Percentiles rank a stretch among this genome's conserved stretches.
phyloP scores from a whole-genome alignment of 2,113 vertebrate species.

The Willisornis vidua region DNA sequence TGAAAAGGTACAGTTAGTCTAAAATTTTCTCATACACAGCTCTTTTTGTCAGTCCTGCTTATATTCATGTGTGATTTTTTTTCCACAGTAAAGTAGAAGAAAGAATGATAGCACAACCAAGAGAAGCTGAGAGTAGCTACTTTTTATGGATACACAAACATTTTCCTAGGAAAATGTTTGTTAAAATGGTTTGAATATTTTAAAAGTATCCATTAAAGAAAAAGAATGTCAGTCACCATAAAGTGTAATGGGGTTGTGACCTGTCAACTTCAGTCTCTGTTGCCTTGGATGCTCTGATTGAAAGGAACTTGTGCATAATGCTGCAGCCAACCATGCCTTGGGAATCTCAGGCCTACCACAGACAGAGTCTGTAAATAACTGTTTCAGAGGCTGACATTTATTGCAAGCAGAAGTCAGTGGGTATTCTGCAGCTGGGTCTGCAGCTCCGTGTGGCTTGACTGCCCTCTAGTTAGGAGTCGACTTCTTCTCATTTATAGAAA shows the following conservation, averaged over 20 bases:
- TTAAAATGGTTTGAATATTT: not conserved
- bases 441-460: not conserved
- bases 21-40: not conserved
- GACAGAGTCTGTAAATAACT: constrained; percentile 34
- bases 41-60: not conserved
- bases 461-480: not conserved
- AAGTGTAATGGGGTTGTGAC: not conserved
- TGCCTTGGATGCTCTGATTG: not conserved
- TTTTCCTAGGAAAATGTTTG: constrained; percentile 14
- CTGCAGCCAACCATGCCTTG: not conserved
- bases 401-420: not conserved
- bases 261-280: not conserved
- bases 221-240: not conserved
- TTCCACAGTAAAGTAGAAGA: not conserved
- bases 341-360: not conserved
- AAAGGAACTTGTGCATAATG: not conserved
- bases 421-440: not conserved
- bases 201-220: not conserved
- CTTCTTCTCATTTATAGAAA: not conserved
- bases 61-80: not conserved
- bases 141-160: not conserved
- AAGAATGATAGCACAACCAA: not conserved
- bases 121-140: not conserved
- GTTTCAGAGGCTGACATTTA: constrained; percentile 15
- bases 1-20: not conserved